phyloP scores from a whole-genome alignment of 2,797 vertebrate genomes.

The Onychomys torridus region DNA sequence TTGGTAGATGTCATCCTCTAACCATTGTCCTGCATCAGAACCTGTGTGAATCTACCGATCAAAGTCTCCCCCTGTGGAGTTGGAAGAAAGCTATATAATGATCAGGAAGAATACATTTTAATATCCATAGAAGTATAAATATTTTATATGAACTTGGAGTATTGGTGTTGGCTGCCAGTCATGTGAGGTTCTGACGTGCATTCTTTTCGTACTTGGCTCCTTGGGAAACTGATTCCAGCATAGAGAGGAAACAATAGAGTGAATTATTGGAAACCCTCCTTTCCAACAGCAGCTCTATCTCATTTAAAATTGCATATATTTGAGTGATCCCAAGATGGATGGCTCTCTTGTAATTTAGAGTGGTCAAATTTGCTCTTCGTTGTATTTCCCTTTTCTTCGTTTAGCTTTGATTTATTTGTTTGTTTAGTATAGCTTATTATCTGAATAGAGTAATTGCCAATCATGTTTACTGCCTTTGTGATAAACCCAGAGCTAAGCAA shows the following conservation, averaged over 20 bases:
- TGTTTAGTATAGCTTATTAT: neutral
- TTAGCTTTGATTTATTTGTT: neutral
- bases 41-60: neutral
- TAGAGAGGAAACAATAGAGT: neutral
- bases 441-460: neutral
- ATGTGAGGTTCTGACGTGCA: neutral
- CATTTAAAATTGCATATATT: slow-evolving; percentile 9
- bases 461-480: neutral
- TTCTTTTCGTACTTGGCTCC: neutral
- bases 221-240: neutral
- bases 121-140: neutral
- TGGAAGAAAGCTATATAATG: neutral
- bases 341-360: neutral
- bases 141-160: neutral
- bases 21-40: neutral
- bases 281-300: slow-evolving; percentile 30
- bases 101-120: neutral
- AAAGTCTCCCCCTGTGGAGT: neutral
- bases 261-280: neutral
- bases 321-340: neutral
- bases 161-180: neutral
- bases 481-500: neutral
- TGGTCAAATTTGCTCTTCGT: neutral
- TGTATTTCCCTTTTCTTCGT: neutral
- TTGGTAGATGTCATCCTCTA: neutral